A percentile compares a stretch with the other conserved stretches of the same genome.
Conservation (phyloP, 2,888 invertebrate genomes). For the Shargacucullia verbasci region DNA sequence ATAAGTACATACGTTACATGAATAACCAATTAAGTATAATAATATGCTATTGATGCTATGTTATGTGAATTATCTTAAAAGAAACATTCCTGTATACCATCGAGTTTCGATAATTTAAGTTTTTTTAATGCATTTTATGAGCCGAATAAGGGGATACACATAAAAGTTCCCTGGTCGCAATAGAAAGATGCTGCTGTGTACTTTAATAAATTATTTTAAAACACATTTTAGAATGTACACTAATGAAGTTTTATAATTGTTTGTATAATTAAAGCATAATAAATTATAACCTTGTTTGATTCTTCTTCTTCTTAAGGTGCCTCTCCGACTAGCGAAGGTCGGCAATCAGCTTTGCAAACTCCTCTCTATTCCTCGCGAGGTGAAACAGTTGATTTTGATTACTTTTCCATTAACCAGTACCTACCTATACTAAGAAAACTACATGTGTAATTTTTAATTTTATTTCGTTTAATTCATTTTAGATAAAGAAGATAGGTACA, state of each 20-base stretch:
- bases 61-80: constrained; percentile 6
- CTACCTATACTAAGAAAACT: too few relatives aligned
- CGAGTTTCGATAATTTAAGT: constrained; percentile 6
- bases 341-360: too few relatives aligned
- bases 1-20: not conserved
- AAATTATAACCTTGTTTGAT: constrained; percentile 12
- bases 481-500: too few relatives aligned
- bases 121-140: constrained; percentile 6
- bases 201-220: constrained; percentile 26
- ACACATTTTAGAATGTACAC: not conserved
- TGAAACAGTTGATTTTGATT: too few relatives aligned
- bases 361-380: too few relatives aligned
- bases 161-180: too few relatives aligned
- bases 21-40: constrained; percentile 7
- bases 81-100: constrained; percentile 17
- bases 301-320: too few relatives aligned
- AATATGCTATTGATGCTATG: constrained; percentile 4
- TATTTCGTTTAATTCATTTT: too few relatives aligned
- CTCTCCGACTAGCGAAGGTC: too few relatives aligned
- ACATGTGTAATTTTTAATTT: too few relatives aligned
- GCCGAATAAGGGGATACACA: too few relatives aligned
- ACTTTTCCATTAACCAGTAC: too few relatives aligned
- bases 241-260: constrained; percentile 43
- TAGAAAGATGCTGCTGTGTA: constrained; percentile 1
- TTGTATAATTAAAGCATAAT: constrained; percentile 38